Base-by-base conservation (phyloP, 2,113 vertebrate genomes). In the Capreolus pygargus region DNA sequence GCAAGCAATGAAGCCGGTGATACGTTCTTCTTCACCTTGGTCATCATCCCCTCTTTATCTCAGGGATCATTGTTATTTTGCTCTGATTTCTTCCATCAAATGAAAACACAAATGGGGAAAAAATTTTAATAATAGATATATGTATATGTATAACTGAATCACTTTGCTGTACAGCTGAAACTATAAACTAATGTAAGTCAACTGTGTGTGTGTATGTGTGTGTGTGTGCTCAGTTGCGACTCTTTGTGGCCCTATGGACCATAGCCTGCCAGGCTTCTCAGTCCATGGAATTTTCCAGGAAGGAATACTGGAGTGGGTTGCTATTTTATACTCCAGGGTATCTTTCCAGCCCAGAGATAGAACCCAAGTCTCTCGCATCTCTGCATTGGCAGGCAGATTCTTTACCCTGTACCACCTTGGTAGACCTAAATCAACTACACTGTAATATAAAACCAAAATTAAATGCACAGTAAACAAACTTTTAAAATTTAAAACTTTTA, bases 241-340 rank as follows among this genome's bases (percentile, higher is more conserved):
- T 76, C 36, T 76, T 12, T 43, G 36, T 27, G 36, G 25, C 6
- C 21, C 70, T 7, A 23, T 25, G 21, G 36, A 74, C 70, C 1
- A 14, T 7, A 27, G 70, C 21, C 11, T 1, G 1, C 36, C 1
- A 5, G 67, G 23, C 70, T 43, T 39, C 70, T 76, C 6, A 0
- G 70, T 76, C 70, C 70, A 25, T 27, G 70, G 23, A 43, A 76
- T 13, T 43, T 23, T 76, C 11, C 36, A 76, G 70, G 21, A 36
- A 74, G 21, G 21, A 39, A 39, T 74, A 43, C 70, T 74, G 12
- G 21, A 76, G 28, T 25, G 11, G 70, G 39, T 76, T 76, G 36
- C 36, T 76, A 27, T 43, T 43, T 43, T 6, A 0, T 76, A 43
- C 70, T 76, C 23, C 36, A 43, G 36, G 36, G 11, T 13, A 43